phyloP scores from a whole-genome alignment of 1,140 invertebrate species.

The Drosophila melanica region DNA sequence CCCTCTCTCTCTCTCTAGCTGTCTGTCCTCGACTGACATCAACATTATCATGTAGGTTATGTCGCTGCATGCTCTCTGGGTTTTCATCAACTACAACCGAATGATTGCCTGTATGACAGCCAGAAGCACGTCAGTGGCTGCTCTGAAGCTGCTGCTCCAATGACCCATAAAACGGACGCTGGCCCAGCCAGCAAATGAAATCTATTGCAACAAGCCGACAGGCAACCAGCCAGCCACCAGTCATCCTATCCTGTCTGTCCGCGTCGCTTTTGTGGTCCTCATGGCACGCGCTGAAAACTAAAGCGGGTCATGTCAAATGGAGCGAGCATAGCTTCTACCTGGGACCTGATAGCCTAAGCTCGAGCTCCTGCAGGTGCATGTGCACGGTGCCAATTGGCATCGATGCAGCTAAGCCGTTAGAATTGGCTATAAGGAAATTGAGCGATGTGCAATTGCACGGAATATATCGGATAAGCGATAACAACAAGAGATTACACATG shows the following conservation, averaged over 20 bases:
- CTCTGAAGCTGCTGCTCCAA: constrained; percentile 62
- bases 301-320: constrained; percentile 58
- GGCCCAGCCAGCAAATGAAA: constrained; percentile 22
- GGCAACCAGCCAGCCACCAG: constrained; percentile 11
- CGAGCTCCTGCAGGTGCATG: constrained; percentile 26
- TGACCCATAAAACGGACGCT: constrained; percentile 77
- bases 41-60: constrained; percentile 69
- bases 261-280: constrained; percentile 66
- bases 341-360: not conserved
- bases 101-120: constrained; percentile 42
- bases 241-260: constrained; percentile 19
- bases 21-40: constrained; percentile 41
- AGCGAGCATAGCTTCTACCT: constrained; percentile 12
- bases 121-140: constrained; percentile 37
- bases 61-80: constrained; percentile 60
- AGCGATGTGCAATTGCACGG: constrained; percentile 8
- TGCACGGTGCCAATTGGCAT: constrained; percentile 58
- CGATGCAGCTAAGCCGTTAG: constrained; percentile 40
- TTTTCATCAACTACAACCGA: constrained; percentile 66
- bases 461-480: not conserved
- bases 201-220: constrained; percentile 29
- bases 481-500: constrained; percentile 14
- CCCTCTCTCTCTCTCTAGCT: constrained; percentile 3
- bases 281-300: constrained; percentile 52
- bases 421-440: constrained; percentile 54